Conservation (phyloP, 2,113 vertebrate species). For the Erythrolamprus reginae region DNA sequence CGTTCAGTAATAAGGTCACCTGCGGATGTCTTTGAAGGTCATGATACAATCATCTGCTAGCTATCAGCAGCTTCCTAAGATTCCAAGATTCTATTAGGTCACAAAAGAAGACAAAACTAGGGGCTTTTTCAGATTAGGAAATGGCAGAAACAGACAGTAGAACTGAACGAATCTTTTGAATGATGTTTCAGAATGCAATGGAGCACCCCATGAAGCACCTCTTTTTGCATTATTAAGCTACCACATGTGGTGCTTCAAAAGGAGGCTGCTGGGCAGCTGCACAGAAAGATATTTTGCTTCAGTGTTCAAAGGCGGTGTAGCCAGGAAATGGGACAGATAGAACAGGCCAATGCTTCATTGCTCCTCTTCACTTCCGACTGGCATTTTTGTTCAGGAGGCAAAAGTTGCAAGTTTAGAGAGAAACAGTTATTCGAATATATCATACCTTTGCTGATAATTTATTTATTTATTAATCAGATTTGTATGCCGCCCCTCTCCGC, state of each 20-base stretch:
- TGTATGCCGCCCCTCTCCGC: no score
- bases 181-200: neutral
- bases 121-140: neutral
- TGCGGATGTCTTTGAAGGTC: neutral
- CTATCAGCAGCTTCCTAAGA: neutral
- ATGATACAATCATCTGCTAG: neutral
- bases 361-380: constrained; percentile 25
- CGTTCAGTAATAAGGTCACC: neutral
- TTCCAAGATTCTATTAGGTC: neutral
- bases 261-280: neutral
- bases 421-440: neutral
- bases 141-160: neutral
- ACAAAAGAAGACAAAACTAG: neutral
- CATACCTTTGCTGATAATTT: no score
- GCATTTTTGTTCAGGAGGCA: constrained; percentile 21
- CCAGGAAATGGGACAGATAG: neutral
- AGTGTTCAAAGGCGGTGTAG: neutral
- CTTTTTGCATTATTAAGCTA: neutral
- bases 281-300: neutral
- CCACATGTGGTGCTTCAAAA: neutral
- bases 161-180: neutral
- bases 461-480: no score
- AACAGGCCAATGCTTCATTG: neutral
- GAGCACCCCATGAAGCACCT: neutral
- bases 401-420: neutral